A percentile compares a stretch with the other conserved stretches of the same genome.
These are phyloP conservation scores for Syncerus caffer DNA, from an alignment of 2,797 vertebrate genomes.

Conservation along the genomic window DNA sequence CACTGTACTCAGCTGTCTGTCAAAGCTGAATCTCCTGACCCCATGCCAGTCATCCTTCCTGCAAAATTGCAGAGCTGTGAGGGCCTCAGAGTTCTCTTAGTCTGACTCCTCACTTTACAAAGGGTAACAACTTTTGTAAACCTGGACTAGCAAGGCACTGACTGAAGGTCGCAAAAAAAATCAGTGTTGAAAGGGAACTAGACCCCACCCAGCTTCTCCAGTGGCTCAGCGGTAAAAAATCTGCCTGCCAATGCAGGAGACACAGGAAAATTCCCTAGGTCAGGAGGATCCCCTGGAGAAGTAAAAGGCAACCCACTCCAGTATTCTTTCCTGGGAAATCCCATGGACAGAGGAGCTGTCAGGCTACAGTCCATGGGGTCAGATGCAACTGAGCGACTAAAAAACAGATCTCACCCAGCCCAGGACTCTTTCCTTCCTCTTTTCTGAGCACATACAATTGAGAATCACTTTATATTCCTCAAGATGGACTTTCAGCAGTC, in stretches of 20 bases:
- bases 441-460: neutral
- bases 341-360: neutral
- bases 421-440: neutral
- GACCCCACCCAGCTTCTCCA: neutral
- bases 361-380: neutral
- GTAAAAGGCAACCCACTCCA: neutral
- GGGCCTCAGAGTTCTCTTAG: neutral
- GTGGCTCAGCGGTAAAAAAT: neutral
- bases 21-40: neutral
- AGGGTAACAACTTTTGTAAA: neutral
- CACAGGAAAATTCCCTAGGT: neutral
- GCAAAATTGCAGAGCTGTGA: neutral
- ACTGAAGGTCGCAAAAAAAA: neutral
- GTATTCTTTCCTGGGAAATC: neutral
- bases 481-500: neutral
- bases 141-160: neutral
- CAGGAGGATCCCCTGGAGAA: neutral
- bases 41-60: neutral
- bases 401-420: neutral
- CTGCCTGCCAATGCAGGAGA: neutral
- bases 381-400: accelerated
- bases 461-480: neutral
- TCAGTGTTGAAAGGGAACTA: neutral
- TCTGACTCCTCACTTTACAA: neutral
- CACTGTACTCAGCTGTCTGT: neutral